Conservation (phyloP, 1,140 invertebrate genomes). For the Watersipora subatra region DNA sequence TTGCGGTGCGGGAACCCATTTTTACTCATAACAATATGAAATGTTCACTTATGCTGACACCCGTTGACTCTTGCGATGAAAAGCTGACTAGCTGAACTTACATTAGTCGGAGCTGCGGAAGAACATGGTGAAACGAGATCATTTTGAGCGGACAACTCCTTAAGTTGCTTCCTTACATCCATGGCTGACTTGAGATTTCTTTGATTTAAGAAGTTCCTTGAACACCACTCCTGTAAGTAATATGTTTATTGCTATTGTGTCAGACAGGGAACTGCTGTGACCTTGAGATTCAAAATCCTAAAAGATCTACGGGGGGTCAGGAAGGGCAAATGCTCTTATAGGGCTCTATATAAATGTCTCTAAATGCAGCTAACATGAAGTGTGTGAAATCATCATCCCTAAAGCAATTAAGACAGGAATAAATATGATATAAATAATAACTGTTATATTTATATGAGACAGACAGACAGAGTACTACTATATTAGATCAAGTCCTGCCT, state of each 20-base stretch:
- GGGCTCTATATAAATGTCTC: not conserved
- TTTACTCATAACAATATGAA: too few relatives aligned
- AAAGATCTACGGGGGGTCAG: not conserved
- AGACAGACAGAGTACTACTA: too few relatives aligned
- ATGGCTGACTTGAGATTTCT: constrained; percentile 69
- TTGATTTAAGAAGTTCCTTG: constrained; percentile 72
- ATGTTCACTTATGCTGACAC: too few relatives aligned
- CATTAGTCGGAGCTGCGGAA: not conserved
- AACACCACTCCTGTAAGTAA: constrained; percentile 65
- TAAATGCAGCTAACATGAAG: not conserved
- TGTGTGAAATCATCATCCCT: not conserved
- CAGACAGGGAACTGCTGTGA: constrained; percentile 1
- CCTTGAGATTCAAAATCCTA: not conserved
- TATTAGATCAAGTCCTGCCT: too few relatives aligned
- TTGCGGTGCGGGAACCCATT: too few relatives aligned
- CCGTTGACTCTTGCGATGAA: too few relatives aligned
- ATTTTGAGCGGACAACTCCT: constrained; percentile 54
- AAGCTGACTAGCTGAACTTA: too few relatives aligned
- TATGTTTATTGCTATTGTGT: too few relatives aligned
- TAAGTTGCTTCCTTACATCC: constrained; percentile 68
- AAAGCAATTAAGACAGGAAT: not conserved
- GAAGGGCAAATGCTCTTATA: not conserved
- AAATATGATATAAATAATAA: too few relatives aligned
- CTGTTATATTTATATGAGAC: too few relatives aligned
- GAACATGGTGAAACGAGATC: not conserved